Evolutionary conservation across 2,113 vertebrate species (phyloP).

Genomic region (Corynorhinus townsendii): DNA sequence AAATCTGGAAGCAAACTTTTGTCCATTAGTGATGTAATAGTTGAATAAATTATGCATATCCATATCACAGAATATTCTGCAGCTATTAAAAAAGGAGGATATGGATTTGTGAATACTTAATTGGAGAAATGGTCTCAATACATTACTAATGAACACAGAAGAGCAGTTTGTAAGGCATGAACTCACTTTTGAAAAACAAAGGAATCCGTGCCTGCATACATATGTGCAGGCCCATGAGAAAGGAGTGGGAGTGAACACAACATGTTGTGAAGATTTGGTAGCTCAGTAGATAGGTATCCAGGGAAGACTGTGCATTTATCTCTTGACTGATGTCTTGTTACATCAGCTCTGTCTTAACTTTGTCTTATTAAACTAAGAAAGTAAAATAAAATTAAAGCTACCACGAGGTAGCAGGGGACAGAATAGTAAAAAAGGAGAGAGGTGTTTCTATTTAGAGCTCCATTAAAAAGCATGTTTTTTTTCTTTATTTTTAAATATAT

Average conservation of each 20-base stretch:
- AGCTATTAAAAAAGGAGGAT: constrained; percentile 5
- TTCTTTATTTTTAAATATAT: not conserved
- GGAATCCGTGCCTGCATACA: not conserved
- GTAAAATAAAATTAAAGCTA: not conserved
- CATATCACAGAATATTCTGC: not conserved
- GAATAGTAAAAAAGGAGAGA: not conserved
- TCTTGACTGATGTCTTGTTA: not conserved
- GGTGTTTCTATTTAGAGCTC: not conserved
- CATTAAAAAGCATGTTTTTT: not conserved
- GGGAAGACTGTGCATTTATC: no score
- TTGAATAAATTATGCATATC: constrained; percentile 43
- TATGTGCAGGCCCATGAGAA: rapidly evolving
- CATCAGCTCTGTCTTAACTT: not conserved
- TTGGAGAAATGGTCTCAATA: constrained; percentile 13
- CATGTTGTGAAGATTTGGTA: not conserved
- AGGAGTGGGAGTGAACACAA: not conserved
- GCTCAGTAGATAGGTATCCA: not conserved
- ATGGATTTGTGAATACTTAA: constrained; percentile 31
- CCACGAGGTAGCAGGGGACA: not conserved
- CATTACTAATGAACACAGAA: not conserved
- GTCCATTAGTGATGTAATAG: not conserved
- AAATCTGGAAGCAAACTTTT: not conserved
- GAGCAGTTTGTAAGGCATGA: not conserved
- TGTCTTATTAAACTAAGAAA: constrained; percentile 19
- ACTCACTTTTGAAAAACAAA: constrained; percentile 12